Conservation (phyloP, 2,113 vertebrate genomes). For the Poeciliopsis prolifica region DNA sequence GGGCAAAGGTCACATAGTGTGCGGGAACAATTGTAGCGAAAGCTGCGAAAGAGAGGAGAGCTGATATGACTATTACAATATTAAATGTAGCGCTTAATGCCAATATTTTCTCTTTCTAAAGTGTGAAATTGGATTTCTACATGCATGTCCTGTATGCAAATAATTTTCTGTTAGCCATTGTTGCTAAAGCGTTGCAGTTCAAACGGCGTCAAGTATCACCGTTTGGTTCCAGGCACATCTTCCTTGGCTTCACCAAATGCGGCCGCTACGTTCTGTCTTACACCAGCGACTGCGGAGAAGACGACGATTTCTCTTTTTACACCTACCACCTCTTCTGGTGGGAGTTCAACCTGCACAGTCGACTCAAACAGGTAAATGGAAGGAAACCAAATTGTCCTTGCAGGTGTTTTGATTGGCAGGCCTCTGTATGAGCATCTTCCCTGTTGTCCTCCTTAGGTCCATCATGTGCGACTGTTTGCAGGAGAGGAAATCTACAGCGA, state of each 20-base stretch:
- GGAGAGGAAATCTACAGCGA: constrained; percentile 93
- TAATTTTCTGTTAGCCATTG: too few species aligned
- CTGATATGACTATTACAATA: too few species aligned
- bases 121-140: too few species aligned
- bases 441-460: constrained; percentile 76
- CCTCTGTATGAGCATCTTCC: neutral
- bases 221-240: constrained; percentile 85
- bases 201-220: neutral
- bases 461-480: constrained; percentile 91
- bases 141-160: too few species aligned
- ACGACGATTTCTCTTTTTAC: constrained; percentile 90
- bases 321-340: constrained; percentile 96
- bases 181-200: neutral
- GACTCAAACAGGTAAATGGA: constrained; percentile 86
- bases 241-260: constrained; percentile 94
- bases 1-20: too few species aligned
- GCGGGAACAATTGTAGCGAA: too few species aligned
- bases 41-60: too few species aligned
- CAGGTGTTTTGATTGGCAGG: neutral
- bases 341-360: constrained; percentile 94
- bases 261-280: constrained; percentile 94
- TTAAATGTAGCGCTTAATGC: too few species aligned
- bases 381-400: neutral
- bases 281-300: constrained; percentile 89
- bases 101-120: too few species aligned